Percentiles rank a stretch among this genome's conserved stretches.
phyloP scores from a whole-genome alignment of 2,113 vertebrate species.

The Ovis aries region ARS-UI_Ramb_v3.0 NC_056066.1:76704501-76705000 shows the following conservation, averaged over 20 bases:
- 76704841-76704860: slow-evolving; percentile 79
- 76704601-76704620: neutral
- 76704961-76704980: slow-evolving; percentile 53
- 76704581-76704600: neutral
- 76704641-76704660: neutral
- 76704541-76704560: neutral
- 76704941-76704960: slow-evolving; percentile 78
- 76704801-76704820: slow-evolving; percentile 71
- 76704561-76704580: fast-evolving
- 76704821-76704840: slow-evolving; percentile 80
- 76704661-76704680: slow-evolving; percentile 32
- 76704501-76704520: neutral
- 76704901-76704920: slow-evolving; percentile 84
- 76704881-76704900: slow-evolving; percentile 78
- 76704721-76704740: slow-evolving; percentile 72
- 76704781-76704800: slow-evolving; percentile 82
- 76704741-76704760: slow-evolving; percentile 71
- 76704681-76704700: slow-evolving; percentile 55
- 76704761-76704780: slow-evolving; percentile 77
- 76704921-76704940: slow-evolving; percentile 77
- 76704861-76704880: slow-evolving; percentile 81
- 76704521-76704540: fast-evolving
- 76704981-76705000: slow-evolving; percentile 75
- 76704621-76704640: neutral
- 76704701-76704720: slow-evolving; percentile 59